Conservation (phyloP, 2,888 invertebrate genomes). For the Melangyna quadrimaculata region DNA sequence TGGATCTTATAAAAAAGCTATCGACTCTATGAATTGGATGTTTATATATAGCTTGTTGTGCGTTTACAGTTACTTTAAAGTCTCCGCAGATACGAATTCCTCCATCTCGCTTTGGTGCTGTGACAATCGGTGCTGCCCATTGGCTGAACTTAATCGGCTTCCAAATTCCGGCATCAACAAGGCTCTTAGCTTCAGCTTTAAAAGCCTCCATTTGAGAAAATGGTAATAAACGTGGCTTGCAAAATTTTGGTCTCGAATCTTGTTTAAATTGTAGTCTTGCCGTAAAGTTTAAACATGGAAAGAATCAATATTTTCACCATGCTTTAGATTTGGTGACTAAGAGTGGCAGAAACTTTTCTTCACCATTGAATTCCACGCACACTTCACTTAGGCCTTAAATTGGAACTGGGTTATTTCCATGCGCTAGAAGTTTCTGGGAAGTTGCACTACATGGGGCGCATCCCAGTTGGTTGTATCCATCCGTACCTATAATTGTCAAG, state of each 20-base stretch:
- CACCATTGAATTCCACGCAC: too few species aligned
- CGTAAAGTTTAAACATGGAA: slow-evolving; percentile 30
- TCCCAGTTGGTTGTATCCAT: slow-evolving; percentile 39
- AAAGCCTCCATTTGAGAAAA: slow-evolving; percentile 66
- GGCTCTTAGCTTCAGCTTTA: slow-evolving; percentile 67
- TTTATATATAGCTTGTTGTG: slow-evolving; percentile 72
- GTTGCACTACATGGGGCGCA: slow-evolving; percentile 24
- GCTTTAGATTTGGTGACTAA: too few species aligned
- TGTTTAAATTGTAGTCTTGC: slow-evolving; percentile 68
- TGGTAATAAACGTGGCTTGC: slow-evolving; percentile 72
- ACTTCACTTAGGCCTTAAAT: too few species aligned
- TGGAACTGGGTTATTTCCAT: too few species aligned
- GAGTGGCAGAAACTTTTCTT: too few species aligned
- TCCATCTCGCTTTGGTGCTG: slow-evolving; percentile 74
- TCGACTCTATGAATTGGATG: slow-evolving; percentile 73
- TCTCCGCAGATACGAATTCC: slow-evolving; percentile 73
- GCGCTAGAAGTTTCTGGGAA: too few species aligned
- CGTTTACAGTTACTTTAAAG: slow-evolving; percentile 73
- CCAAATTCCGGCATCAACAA: slow-evolving; percentile 53
- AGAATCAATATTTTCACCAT: too few species aligned
- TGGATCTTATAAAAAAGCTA: slow-evolving; percentile 71
- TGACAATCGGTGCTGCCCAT: slow-evolving; percentile 77
- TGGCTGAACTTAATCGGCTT: slow-evolving; percentile 73
- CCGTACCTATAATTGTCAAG: slow-evolving; percentile 10
- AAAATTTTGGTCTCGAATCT: slow-evolving; percentile 64